phyloP scores from a whole-genome alignment of 2,113 vertebrate species.

The Toxotes jaculatrix region DNA sequence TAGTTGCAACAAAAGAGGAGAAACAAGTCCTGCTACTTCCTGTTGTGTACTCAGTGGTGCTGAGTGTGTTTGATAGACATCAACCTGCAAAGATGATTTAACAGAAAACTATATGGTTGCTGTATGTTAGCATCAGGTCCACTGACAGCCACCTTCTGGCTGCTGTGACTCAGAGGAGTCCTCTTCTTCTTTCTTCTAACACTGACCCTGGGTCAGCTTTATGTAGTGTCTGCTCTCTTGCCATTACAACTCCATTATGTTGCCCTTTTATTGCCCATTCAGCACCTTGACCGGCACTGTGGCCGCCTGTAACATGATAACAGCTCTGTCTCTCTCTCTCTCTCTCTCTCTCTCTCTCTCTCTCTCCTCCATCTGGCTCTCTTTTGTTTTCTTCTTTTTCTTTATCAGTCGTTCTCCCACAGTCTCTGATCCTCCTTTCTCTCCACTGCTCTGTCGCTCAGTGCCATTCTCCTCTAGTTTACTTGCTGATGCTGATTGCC shows the following conservation, averaged over 20 bases:
- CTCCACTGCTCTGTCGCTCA: constrained; percentile 9
- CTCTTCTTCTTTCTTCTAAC: constrained; percentile 22
- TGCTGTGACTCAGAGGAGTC: constrained; percentile 4
- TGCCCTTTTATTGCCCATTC: constrained; percentile 54
- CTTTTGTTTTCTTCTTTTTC: background rate
- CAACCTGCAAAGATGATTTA: constrained; percentile 32
- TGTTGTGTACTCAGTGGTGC: background rate
- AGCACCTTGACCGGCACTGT: constrained; percentile 34
- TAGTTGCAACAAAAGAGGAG: background rate
- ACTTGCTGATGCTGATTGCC: constrained; percentile 42
- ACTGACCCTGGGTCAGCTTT: constrained; percentile 52
- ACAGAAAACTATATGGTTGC: constrained; percentile 25
- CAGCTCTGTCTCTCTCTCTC: constrained; percentile 30
- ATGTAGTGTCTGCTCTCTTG: constrained; percentile 34
- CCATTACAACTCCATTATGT: constrained; percentile 47
- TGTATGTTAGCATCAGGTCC: constrained; percentile 30
- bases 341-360: constrained; percentile 24
- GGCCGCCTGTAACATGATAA: constrained; percentile 42
- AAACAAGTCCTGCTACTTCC: background rate
- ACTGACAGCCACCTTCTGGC: constrained; percentile 15
- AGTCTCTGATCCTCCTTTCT: constrained; percentile 4
- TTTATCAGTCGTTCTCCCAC: constrained; percentile 17
- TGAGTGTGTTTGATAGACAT: constrained; percentile 8
- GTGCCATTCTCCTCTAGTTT: constrained; percentile 19
- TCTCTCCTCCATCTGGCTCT: constrained; percentile 6